Evolutionary conservation across 1,140 invertebrate species (phyloP), one percentile per base, ranked within the genome.

Genomic region (Drosophila leontia): DNA sequence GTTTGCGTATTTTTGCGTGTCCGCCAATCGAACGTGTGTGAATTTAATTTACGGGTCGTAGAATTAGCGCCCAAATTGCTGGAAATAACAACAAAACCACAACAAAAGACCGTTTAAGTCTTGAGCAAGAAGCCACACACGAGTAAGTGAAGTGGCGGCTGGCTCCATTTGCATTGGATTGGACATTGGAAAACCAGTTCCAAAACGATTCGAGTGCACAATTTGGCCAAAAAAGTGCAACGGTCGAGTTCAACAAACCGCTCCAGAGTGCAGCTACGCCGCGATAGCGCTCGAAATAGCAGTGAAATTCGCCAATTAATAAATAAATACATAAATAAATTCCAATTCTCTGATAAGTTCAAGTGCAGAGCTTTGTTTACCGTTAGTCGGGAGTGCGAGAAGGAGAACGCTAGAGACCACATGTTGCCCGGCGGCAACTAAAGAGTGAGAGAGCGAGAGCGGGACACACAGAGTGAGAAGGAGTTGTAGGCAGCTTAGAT

Each of bases 301-400:
- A 51, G 61, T 68, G 58, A 74, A 78, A 56, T 55, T 47, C 12
- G 56, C 44, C 37, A 68, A 74, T 50, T 34, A 51, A 61, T 42
- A 57, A 65, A 50, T 60, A 53, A 34, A 34, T 61, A 62, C 41
- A 62, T 39, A 62, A 70, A 53, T 72, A 45, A 50, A 29, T 51
- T 50, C 39, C 51, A 71, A 76, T 55, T 71, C 34, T 81, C 34
- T 74, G 74, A 84, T 81, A 85, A 79, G 75, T 80, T 88, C 77
- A 83, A 88, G 84, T 78, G 72, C 84, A 83, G 53, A 47, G 61
- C 72, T 67, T 88, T 87, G 82, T 88, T 88, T 88, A 84, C 84
- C 80, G 84, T 88, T 85, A 32, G 45, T 8, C 34, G 48, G 37
- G 57, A 71, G 62, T 63, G 74, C 26, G 51, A 32, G 37, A 55